phyloP scores from a whole-genome alignment of 2,797 vertebrate species.

The Fistularia tabacaria region DNA sequence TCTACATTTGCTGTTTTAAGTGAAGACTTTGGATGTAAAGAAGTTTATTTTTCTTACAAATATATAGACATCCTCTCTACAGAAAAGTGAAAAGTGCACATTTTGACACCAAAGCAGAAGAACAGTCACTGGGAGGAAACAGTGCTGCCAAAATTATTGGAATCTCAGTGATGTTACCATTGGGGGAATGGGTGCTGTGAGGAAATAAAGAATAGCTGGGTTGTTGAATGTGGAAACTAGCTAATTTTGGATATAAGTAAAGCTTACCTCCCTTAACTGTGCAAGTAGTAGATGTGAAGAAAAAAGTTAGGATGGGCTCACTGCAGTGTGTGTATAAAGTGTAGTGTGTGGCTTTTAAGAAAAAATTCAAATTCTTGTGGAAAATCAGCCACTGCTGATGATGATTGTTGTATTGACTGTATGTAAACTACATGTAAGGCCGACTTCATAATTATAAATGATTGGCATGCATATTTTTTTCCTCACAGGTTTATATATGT shows the following conservation, averaged over 20 bases:
- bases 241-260: slow-evolving; percentile 25
- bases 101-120: slow-evolving; percentile 27
- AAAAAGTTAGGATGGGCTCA: slow-evolving; percentile 37
- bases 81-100: slow-evolving; percentile 9
- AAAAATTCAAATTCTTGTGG: slow-evolving; percentile 51
- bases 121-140: slow-evolving; percentile 14
- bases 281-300: slow-evolving; percentile 40
- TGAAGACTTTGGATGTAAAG: too few relatives aligned
- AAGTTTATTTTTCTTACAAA: too few relatives aligned
- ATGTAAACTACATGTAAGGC: slow-evolving; percentile 41
- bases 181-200: slow-evolving; percentile 19
- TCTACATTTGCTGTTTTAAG: too few relatives aligned
- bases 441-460: slow-evolving; percentile 19
- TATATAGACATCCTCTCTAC: too few relatives aligned
- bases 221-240: slow-evolving; percentile 19
- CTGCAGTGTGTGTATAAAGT: slow-evolving; percentile 28
- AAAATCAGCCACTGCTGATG: slow-evolving; percentile 47
- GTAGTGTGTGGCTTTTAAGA: slow-evolving; percentile 45
- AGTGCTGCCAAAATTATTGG: slow-evolving; percentile 20
- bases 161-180: slow-evolving; percentile 14
- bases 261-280: slow-evolving; percentile 36
- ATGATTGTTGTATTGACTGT: slow-evolving; percentile 54
- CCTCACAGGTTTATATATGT: too few relatives aligned
- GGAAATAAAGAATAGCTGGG: slow-evolving; percentile 20
- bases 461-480: slow-evolving; percentile 4